Evolutionary conservation across 2,797 vertebrate species (phyloP), one percentile per base, ranked within the genome.

Genomic region (Sus cebifrons): DNA sequence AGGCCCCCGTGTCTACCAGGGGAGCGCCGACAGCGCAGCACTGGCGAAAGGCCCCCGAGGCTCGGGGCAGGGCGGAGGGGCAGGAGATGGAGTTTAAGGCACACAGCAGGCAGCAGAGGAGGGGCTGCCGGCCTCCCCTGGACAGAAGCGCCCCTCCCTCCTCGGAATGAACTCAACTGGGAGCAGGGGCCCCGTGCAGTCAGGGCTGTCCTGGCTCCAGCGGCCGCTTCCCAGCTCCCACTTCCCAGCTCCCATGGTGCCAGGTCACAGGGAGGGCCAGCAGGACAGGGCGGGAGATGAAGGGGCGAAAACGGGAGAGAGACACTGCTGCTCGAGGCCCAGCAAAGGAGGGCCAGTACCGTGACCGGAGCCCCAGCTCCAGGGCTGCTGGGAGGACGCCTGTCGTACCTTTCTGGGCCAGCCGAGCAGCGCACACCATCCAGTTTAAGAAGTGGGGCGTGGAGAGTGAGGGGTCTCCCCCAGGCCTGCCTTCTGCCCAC

Each of bases 261-360:
- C 49, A 15, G 13, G 3, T 14, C 23, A 10, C 0, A 2, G 92
- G 16, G 13, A 9, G 49, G 18, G 77, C 97, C 96, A 95, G 75
- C 14, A 86, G 96, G n/a, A 40, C 23, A 21, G 15, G 65, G 83
- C 58, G 79, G 32, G n/a, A 23, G 94, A 84, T 12, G 40, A 85
- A 93, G 97, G 97, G 94, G 77, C 15, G 4, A 92, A 96, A 93
- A 10, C 97, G 96, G 95, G 91, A 98, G 98, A 95, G 90, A 96
- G 90, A 44, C 14, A 14, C 68, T 95, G 89, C 96, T 94, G 77
- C 97, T 20, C 11, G 3, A 17, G 74, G 21, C 74, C 29, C 17
- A 18, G 49, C 17, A 1, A 54, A 49, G 74, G 29, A 1, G 17
- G 74, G 74, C 97, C 97, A 97, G 98, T 96, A 97, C 98, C 96